Percentiles rank a stretch among this genome's conserved stretches.
phyloP scores from a whole-genome alignment of 2,113 vertebrate species.

The Anser brachyrhynchus region DNA sequence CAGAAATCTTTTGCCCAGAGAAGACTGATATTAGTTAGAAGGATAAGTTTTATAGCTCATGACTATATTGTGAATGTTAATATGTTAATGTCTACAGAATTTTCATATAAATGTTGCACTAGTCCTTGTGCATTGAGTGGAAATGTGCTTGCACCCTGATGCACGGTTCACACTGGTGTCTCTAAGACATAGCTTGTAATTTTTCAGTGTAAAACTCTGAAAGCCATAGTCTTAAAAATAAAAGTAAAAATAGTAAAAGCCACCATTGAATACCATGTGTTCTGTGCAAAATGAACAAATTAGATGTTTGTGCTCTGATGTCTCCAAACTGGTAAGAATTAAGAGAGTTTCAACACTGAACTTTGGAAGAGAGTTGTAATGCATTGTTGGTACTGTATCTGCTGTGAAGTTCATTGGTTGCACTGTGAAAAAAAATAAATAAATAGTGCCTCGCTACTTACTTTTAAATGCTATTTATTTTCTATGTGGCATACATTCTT shows the following conservation, averaged over 20 bases:
- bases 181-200: conserved; percentile 3
- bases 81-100: background rate
- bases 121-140: conserved; percentile 21
- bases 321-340: conserved; percentile 30
- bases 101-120: conserved; percentile 29
- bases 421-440: conserved; percentile 68
- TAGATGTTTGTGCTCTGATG: conserved; percentile 45
- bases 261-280: background rate
- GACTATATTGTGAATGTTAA: background rate
- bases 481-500: background rate
- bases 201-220: conserved; percentile 40
- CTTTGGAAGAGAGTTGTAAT: conserved; percentile 49
- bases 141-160: conserved; percentile 36
- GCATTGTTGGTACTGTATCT: conserved; percentile 51
- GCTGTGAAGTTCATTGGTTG: conserved; percentile 57
- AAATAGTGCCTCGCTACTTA: conserved; percentile 43
- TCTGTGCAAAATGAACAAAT: conserved; percentile 20
- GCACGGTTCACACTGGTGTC: conserved; percentile 7
- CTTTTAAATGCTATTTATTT: background rate
- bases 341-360: background rate
- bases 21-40: background rate
- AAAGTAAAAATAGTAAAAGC: background rate
- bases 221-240: conserved; percentile 47
- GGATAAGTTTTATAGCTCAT: background rate
- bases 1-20: background rate